A percentile compares a stretch with the other conserved stretches of the same genome.
phyloP scores from a whole-genome alignment of 2,113 vertebrate genomes.

The Atlantisia rogersi region DNA sequence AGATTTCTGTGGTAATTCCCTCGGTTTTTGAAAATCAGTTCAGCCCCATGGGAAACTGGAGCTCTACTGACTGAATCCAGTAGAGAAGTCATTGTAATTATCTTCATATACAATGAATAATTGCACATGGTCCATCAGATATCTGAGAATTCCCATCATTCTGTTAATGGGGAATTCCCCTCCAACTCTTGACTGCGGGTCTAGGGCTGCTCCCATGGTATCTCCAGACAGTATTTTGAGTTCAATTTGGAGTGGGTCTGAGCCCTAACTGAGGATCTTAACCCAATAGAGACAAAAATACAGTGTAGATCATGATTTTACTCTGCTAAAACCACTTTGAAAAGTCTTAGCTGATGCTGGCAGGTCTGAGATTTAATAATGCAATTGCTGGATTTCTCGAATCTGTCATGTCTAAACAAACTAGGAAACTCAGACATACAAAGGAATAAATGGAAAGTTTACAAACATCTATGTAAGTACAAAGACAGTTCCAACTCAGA shows the following conservation, averaged over 20 bases:
- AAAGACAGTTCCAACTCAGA: neutral
- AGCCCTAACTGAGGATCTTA: neutral
- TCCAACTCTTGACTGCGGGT: neutral
- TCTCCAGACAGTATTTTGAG: neutral
- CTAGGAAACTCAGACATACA: neutral
- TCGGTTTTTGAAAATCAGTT: neutral
- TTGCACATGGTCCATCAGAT: neutral
- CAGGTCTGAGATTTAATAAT: neutral
- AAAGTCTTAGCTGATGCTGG: neutral
- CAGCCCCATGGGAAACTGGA: neutral
- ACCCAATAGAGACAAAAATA: neutral
- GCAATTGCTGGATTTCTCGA: neutral
- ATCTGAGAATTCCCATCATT: neutral
- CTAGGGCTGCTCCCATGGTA: neutral
- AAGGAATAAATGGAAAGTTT: neutral
- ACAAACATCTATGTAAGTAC: neutral
- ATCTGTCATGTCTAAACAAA: neutral
- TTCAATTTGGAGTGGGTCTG: neutral
- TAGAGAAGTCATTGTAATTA: constrained; percentile 19
- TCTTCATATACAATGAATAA: neutral
- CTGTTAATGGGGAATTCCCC: neutral
- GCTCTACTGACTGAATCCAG: neutral
- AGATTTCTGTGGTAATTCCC: neutral
- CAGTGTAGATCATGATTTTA: neutral
- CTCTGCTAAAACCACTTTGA: neutral